phyloP scores from a whole-genome alignment of 2,113 vertebrate species.

The Narcine bancroftii region DNA sequence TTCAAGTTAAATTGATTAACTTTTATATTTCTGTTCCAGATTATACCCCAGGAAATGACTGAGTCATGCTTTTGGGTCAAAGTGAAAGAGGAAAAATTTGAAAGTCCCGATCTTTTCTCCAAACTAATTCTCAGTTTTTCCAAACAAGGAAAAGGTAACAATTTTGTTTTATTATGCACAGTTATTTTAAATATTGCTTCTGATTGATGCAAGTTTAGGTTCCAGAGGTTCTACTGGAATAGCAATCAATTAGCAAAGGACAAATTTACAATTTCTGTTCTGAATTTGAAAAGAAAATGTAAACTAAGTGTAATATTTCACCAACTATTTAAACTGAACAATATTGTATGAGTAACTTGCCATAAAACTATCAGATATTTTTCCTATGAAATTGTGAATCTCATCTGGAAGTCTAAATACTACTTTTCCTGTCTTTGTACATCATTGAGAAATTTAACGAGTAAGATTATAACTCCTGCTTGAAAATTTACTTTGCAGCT shows the following conservation, averaged over 20 bases:
- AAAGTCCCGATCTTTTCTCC: conserved; percentile 80
- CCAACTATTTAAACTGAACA: neutral
- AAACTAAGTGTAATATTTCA: no score
- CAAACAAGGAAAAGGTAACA: conserved; percentile 81
- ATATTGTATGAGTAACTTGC: neutral
- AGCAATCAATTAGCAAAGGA: no score
- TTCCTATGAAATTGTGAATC: neutral
- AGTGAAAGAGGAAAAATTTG: conserved; percentile 88
- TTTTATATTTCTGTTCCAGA: conserved; percentile 67
- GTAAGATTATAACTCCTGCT: no score
- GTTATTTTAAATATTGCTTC: neutral
- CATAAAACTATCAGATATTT: no score
- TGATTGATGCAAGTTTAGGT: neutral
- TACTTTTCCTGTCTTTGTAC: neutral
- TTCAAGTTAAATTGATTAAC: conserved; percentile 49
- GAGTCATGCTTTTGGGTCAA: conserved; percentile 97
- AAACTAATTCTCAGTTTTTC: conserved; percentile 81
- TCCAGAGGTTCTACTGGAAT: no score
- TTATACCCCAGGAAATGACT: conserved; percentile 86
- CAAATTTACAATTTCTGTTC: neutral
- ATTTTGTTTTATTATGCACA: neutral
- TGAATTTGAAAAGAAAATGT: neutral
- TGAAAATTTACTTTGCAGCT: neutral
- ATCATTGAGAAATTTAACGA: neutral
- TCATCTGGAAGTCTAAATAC: neutral